These are phyloP conservation scores for Callaeas wilsoni DNA, from an alignment of 2,113 vertebrate species.

Conservation along the genomic window DNA sequence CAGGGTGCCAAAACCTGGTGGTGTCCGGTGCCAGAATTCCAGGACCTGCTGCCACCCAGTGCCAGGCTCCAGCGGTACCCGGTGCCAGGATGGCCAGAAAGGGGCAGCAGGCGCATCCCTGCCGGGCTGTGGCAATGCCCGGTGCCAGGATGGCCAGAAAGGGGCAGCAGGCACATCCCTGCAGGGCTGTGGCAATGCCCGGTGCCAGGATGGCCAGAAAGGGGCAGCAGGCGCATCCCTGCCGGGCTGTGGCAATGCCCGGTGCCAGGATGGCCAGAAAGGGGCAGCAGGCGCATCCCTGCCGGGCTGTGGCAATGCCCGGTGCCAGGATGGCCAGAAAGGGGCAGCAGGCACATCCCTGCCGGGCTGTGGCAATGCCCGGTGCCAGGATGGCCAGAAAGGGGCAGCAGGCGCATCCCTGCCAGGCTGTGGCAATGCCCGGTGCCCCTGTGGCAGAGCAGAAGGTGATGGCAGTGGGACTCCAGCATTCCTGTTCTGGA, in stretches of 20 bases:
- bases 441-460: fast-evolving
- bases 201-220: neutral
- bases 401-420: neutral
- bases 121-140: neutral
- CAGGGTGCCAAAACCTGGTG: neutral
- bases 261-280: neutral
- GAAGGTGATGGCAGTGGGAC: neutral
- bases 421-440: neutral
- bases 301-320: neutral
- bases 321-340: neutral
- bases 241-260: neutral
- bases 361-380: neutral
- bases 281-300: neutral
- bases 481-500: fast-evolving
- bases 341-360: neutral
- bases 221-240: neutral
- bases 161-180: neutral
- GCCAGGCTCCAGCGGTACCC: neutral
- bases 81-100: neutral
- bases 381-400: neutral
- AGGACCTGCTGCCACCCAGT: neutral
- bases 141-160: neutral
- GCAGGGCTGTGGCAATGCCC: neutral
- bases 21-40: neutral
- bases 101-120: neutral